These are phyloP conservation scores for Mythimna vitellina DNA, from an alignment of 2,888 invertebrate genomes.

Conservation along the genomic window DNA sequence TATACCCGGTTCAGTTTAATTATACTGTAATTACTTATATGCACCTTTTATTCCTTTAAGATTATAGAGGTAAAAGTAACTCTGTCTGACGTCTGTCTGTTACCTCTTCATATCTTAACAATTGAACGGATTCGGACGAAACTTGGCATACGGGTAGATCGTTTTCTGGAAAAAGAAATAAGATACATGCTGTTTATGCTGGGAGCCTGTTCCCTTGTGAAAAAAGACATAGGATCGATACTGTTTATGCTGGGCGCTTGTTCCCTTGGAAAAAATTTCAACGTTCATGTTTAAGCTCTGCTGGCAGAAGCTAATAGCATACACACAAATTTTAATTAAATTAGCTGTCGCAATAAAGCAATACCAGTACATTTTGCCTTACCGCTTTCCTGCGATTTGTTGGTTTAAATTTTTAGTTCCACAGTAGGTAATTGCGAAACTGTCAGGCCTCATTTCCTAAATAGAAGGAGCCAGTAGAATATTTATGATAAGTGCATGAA, in stretches of 20 bases:
- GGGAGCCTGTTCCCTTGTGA: no score
- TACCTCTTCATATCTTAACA: no score
- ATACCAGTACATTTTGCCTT: slow-evolving; percentile 39
- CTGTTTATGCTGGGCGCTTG: no score
- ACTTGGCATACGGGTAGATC: no score
- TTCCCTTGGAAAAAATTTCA: no score
- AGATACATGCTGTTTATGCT: no score
- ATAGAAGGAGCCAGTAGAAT: slow-evolving; percentile 13
- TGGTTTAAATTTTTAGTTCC: slow-evolving; percentile 27
- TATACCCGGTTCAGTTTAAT: slow-evolving; percentile 55
- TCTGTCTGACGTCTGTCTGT: no score
- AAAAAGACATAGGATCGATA: no score
- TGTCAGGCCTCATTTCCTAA: not conserved
- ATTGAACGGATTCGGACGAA: no score
- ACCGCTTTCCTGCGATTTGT: slow-evolving; percentile 34
- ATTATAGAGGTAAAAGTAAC: no score
- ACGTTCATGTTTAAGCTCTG: no score
- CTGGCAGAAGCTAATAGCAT: slow-evolving; percentile 31
- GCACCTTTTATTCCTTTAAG: slow-evolving; percentile 38
- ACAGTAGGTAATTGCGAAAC: not conserved
- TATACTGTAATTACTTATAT: slow-evolving; percentile 49
- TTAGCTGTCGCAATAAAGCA: slow-evolving; percentile 44
- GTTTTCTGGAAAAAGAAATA: no score
- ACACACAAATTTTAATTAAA: slow-evolving; percentile 42
- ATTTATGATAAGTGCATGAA: slow-evolving; percentile 31